Percentiles rank a stretch among this genome's conserved stretches.
phyloP scores from a whole-genome alignment of 2,888 invertebrate genomes.

The Phalera bucephala region DNA sequence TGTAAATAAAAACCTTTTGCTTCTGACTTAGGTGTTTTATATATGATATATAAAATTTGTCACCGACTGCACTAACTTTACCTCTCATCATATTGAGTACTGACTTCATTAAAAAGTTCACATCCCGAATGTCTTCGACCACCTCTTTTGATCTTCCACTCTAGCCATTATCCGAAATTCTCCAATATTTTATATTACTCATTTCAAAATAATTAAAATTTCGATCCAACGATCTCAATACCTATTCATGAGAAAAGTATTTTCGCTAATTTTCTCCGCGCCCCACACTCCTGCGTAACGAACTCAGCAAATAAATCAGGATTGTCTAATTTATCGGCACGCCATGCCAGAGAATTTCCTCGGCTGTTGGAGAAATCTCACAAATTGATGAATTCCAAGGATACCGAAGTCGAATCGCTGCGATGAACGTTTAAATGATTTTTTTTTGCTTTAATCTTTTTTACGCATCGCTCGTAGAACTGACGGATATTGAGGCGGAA shows the following conservation, averaged over 20 bases:
- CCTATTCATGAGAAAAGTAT: neutral
- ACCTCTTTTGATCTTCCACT: no score
- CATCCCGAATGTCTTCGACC: no score
- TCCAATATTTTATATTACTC: no score
- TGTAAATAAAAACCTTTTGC: no score
- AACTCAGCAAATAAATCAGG: conserved; percentile 68
- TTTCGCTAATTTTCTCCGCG: neutral
- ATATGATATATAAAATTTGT: no score
- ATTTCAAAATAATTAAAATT: conserved; percentile 5
- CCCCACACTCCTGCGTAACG: conserved; percentile 52
- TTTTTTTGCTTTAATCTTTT: conserved; percentile 36
- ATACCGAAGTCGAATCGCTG: conserved; percentile 45
- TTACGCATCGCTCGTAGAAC: no score
- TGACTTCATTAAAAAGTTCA: no score
- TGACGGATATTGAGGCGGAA: no score
- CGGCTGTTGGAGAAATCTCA: conserved; percentile 54
- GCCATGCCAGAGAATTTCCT: conserved; percentile 51
- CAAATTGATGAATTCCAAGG: conserved; percentile 70
- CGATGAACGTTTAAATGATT: conserved; percentile 45
- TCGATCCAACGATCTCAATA: neutral
- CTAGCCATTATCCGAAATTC: no score
- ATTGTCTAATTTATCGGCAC: conserved; percentile 63
- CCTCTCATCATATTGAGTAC: no score
- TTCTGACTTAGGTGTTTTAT: no score
- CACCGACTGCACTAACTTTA: no score